Conservation (phyloP, 2,113 vertebrate genomes). For the Scolopax mira region DNA sequence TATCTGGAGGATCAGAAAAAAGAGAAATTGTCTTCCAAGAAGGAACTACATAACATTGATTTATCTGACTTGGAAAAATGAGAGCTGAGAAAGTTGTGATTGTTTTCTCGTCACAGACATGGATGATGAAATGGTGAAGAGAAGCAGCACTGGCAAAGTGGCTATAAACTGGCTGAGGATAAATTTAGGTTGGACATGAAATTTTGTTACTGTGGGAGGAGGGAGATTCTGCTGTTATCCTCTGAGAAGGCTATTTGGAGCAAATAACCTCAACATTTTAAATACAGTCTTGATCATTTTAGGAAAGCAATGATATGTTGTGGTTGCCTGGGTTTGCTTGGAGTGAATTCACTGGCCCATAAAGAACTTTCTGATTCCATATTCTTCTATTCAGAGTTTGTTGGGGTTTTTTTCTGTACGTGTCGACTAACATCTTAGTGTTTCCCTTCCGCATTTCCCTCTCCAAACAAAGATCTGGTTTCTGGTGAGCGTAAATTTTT, state of each 20-base stretch:
- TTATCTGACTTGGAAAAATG: background rate
- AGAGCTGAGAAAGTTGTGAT: background rate
- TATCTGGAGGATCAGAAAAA: background rate
- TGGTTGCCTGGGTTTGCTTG: background rate
- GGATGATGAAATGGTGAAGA: background rate
- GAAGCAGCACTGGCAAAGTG: background rate
- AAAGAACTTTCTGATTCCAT: background rate
- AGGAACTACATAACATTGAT: background rate
- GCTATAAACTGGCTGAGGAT: background rate
- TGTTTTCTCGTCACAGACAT: background rate
- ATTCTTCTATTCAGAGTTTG: background rate
- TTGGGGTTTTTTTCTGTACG: background rate
- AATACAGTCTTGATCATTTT: background rate
- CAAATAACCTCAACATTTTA: background rate
- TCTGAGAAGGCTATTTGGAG: background rate
- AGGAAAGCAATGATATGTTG: background rate
- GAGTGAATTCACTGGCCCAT: background rate
- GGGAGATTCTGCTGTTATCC: background rate
- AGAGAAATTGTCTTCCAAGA: background rate
- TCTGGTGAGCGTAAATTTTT: background rate
- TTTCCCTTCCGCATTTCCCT: slow-evolving; percentile 19
- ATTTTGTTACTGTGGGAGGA: background rate
- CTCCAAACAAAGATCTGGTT: slow-evolving; percentile 19
- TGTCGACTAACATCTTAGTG: background rate
- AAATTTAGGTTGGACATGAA: background rate